A percentile compares a stretch with the other conserved stretches of the same genome.
Conservation (phyloP, 2,113 vertebrate genomes). For the Rhegmatorhina hoffmannsi region DNA sequence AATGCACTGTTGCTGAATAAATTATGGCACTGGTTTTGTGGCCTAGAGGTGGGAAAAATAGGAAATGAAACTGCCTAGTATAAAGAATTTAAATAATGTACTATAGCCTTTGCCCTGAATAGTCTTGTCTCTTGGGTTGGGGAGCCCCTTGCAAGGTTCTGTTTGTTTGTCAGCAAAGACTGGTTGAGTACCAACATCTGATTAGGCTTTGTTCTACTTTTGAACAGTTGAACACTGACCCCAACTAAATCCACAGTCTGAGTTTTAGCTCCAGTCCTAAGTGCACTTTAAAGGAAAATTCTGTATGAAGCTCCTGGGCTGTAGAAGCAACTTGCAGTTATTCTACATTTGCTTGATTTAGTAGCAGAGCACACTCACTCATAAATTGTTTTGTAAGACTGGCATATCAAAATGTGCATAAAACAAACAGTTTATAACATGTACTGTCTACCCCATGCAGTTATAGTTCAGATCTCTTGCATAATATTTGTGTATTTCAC, state of each 20-base stretch:
- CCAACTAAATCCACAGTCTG: neutral
- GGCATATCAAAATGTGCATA: neutral
- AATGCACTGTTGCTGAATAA: neutral
- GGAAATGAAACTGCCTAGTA: neutral
- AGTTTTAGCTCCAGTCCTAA: neutral
- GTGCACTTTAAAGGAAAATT: neutral
- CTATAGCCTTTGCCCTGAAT: neutral
- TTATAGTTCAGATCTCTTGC: neutral
- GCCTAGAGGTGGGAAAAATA: neutral
- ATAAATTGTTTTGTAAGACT: neutral
- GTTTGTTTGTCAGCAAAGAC: neutral
- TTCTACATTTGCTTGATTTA: neutral
- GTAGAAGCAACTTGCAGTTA: neutral
- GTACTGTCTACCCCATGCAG: neutral
- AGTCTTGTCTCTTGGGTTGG: neutral
- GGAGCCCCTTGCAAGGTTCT: neutral
- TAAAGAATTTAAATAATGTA: neutral
- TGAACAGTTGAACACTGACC: neutral
- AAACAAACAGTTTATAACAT: neutral
- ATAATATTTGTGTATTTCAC: neutral
- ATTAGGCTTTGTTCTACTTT: neutral
- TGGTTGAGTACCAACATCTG: neutral
- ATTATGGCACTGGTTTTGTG: neutral
- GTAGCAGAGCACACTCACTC: accelerated
- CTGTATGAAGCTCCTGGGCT: neutral